Conservation (phyloP, 2,888 invertebrate species). For the Trissolcus japonicus region DNA sequence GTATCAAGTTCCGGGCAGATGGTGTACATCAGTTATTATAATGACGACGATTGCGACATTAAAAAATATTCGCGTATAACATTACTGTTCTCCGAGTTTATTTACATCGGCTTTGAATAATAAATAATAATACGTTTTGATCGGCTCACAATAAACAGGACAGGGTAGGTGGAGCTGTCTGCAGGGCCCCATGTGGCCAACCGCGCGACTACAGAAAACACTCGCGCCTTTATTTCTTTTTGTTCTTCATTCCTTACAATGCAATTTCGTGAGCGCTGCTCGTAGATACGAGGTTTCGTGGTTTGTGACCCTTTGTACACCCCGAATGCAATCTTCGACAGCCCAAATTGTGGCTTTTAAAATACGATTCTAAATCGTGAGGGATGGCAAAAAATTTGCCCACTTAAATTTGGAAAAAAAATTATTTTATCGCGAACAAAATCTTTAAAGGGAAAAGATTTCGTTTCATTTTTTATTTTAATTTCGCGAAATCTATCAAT, state of each 20-base stretch:
- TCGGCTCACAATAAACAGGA: constrained; percentile 60
- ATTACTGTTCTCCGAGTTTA: constrained; percentile 56
- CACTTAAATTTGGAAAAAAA: too few relatives aligned
- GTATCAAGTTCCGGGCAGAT: constrained; percentile 61
- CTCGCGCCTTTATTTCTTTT: constrained; percentile 6
- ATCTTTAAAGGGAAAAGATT: too few relatives aligned
- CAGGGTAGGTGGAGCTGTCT: constrained; percentile 57
- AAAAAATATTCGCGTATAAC: constrained; percentile 62
- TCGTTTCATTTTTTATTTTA: too few relatives aligned
- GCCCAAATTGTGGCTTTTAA: constrained; percentile 6
- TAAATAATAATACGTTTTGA: constrained; percentile 68
- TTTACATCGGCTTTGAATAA: constrained; percentile 66
- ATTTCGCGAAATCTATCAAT: too few relatives aligned
- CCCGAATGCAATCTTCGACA: constrained; percentile 4
- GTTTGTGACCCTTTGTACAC: constrained; percentile 23
- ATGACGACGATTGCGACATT: constrained; percentile 65
- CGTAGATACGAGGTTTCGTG: constrained; percentile 35
- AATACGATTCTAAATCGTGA: not conserved
- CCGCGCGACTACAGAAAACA: constrained; percentile 23
- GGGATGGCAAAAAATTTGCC: too few relatives aligned
- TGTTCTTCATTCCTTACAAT: constrained; percentile 35
- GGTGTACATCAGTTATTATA: constrained; percentile 58
- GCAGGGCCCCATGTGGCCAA: constrained; percentile 51
- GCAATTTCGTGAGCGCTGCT: constrained; percentile 40
- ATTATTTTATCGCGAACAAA: too few relatives aligned